Evolutionary conservation across 1,140 invertebrate species (phyloP).

Genomic region (Scaptomyza montana): DNA sequence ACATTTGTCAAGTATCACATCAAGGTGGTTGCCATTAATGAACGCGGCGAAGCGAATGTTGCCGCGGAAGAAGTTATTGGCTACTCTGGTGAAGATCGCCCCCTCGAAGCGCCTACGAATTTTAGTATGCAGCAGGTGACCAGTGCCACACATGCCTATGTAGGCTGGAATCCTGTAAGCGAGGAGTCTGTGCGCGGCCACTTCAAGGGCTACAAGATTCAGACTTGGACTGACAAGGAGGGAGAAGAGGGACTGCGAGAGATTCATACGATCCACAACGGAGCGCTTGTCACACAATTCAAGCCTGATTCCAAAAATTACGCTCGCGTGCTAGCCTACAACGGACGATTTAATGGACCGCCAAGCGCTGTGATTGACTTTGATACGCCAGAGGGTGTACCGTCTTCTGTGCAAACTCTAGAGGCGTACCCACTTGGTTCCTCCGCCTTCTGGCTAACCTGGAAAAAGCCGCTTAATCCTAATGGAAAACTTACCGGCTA

Average conservation of each 20-base stretch:
- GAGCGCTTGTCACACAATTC: constrained; percentile 91
- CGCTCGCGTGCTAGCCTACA: constrained; percentile 95
- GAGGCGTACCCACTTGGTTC: constrained; percentile 94
- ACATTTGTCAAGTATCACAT: constrained; percentile 96
- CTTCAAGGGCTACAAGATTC: constrained; percentile 97
- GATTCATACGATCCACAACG: constrained; percentile 90
- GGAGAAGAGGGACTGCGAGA: constrained; percentile 90
- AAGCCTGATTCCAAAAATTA: constrained; percentile 95
- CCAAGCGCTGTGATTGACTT: constrained; percentile 93
- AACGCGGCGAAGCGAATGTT: constrained; percentile 93
- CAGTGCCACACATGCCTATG: constrained; percentile 89
- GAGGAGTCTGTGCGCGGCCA: constrained; percentile 92
- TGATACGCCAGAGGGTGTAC: constrained; percentile 95
- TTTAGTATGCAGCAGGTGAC: constrained; percentile 91
- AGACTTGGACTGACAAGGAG: constrained; percentile 95
- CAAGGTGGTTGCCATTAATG: constrained; percentile 96
- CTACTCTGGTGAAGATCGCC: constrained; percentile 97
- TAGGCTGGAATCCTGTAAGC: constrained; percentile 93
- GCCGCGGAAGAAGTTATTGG: constrained; percentile 92
- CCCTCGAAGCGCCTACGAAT: constrained; percentile 91
- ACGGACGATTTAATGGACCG: constrained; percentile 95
- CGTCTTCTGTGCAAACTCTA: constrained; percentile 92
- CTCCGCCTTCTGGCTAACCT: constrained; percentile 93
- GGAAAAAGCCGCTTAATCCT: constrained; percentile 96
- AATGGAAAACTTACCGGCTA: constrained; percentile 98